phyloP scores from a whole-genome alignment of 2,113 vertebrate genomes.

The Platycercus adscitus region DNA sequence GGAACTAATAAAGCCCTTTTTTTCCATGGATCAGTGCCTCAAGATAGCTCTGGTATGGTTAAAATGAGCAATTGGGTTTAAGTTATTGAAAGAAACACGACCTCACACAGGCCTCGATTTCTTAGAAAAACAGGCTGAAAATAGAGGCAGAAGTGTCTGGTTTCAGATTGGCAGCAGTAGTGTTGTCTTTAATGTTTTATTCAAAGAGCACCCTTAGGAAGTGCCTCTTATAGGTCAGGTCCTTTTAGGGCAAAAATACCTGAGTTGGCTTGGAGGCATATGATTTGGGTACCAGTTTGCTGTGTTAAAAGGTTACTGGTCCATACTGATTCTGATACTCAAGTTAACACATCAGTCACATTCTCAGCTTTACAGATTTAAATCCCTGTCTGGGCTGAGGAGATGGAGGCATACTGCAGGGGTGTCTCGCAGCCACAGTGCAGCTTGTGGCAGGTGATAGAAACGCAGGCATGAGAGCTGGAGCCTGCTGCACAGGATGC shows the following conservation, averaged over 20 bases:
- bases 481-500: background rate
- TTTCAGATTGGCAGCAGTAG: background rate
- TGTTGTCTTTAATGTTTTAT: background rate
- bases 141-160: background rate
- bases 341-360: background rate
- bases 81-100: background rate
- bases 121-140: background rate
- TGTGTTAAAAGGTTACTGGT: background rate
- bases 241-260: background rate
- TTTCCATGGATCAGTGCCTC: background rate
- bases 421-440: accelerated
- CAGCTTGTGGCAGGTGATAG: background rate
- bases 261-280: background rate
- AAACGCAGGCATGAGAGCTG: background rate
- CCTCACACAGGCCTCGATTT: accelerated
- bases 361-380: background rate
- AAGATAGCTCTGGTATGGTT: background rate
- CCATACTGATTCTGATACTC: background rate
- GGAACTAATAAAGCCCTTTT: background rate
- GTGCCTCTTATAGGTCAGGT: background rate
- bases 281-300: background rate
- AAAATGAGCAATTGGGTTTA: background rate
- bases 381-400: background rate
- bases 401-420: background rate
- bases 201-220: background rate